phyloP scores from a whole-genome alignment of 2,888 invertebrate genomes.

The Pyrochroa serraticornis region DNA sequence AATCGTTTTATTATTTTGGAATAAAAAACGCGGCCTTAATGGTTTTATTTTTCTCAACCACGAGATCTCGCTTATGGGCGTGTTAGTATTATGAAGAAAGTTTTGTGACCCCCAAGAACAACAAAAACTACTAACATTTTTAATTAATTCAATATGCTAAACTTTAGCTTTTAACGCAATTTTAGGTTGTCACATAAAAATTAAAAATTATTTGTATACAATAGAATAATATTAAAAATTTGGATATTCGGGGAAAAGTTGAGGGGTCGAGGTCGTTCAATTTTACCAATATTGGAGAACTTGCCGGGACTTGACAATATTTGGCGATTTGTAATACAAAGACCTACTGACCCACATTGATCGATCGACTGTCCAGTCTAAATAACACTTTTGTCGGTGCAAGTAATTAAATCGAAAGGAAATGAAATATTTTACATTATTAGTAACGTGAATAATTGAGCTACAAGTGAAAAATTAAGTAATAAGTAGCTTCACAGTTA shows the following conservation, averaged over 20 bases:
- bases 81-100: too few species aligned
- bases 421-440: slow-evolving; percentile 23
- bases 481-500: not conserved
- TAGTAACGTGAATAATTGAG: slow-evolving; percentile 5
- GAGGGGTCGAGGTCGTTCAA: not conserved
- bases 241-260: not conserved
- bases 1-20: not conserved
- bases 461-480: slow-evolving; percentile 5
- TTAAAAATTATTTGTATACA: too few species aligned
- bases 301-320: slow-evolving; percentile 7
- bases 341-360: slow-evolving; percentile 37
- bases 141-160: too few species aligned
- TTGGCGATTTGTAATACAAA: slow-evolving; percentile 32
- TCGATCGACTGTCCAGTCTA: slow-evolving; percentile 12
- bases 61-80: too few species aligned
- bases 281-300: not conserved
- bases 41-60: too few species aligned
- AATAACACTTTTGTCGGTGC: slow-evolving; percentile 9
- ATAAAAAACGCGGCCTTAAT: too few species aligned
- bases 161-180: too few species aligned
- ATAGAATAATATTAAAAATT: not conserved
- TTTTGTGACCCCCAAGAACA: too few species aligned
- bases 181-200: too few species aligned
- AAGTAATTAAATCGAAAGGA: slow-evolving; percentile 5
- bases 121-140: too few species aligned